Conservation (phyloP, 2,888 invertebrate species). For the Mimumesa dahlbomi region DNA sequence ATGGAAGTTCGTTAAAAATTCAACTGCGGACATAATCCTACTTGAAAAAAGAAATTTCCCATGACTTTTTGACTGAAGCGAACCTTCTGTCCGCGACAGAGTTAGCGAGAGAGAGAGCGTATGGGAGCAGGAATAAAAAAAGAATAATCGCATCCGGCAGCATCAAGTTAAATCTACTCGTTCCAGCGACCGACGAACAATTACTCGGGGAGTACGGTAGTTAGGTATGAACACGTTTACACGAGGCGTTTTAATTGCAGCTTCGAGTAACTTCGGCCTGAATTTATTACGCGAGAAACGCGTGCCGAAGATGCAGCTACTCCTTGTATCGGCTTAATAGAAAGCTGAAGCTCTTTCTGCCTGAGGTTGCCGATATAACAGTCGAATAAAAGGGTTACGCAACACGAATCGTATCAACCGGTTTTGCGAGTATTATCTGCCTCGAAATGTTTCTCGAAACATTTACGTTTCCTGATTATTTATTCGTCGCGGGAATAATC, state of each 20-base stretch:
- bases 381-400: constrained; percentile 40
- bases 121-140: not conserved
- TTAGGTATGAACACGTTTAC: constrained; percentile 20
- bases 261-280: not conserved
- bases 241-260: constrained; percentile 33
- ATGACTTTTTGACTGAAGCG: not conserved
- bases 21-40: not conserved
- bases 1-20: not conserved
- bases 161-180: constrained; percentile 18
- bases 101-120: constrained; percentile 5
- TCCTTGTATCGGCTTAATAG: constrained; percentile 1
- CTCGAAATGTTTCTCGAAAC: not conserved
- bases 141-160: constrained; percentile 17
- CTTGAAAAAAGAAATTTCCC: not conserved
- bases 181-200: constrained; percentile 24
- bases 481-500: not conserved
- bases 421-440: constrained; percentile 28
- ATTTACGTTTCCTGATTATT: constrained; percentile 1
- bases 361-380: constrained; percentile 14
- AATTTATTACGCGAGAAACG: constrained; percentile 20
- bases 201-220: constrained; percentile 18
- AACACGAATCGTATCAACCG: constrained; percentile 47
- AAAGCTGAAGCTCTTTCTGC: constrained; percentile 15
- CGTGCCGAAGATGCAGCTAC: constrained; percentile 3
- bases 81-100: not conserved